phyloP scores from a whole-genome alignment of 2,113 vertebrate genomes.

The Pedionomus torquatus region DNA sequence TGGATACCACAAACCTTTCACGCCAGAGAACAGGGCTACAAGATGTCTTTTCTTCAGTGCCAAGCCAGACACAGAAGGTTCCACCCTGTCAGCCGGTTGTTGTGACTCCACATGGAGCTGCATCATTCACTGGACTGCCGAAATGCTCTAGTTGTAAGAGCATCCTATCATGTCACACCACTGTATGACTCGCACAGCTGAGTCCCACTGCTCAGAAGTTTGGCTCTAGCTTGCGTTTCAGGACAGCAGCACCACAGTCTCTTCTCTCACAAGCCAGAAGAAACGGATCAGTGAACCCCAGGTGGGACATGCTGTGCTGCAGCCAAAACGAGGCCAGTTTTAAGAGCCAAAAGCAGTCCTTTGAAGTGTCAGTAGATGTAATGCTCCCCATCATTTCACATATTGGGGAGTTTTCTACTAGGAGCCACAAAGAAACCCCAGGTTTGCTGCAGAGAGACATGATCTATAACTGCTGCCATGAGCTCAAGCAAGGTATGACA shows the following conservation, averaged over 20 bases:
- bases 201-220: neutral
- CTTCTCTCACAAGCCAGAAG: neutral
- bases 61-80: neutral
- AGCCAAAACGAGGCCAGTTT: neutral
- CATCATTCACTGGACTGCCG: neutral
- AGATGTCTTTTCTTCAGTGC: neutral
- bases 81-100: neutral
- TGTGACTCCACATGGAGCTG: fast-evolving
- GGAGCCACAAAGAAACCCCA: neutral
- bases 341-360: constrained; percentile 24
- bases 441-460: neutral
- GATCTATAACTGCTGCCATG: neutral
- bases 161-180: neutral
- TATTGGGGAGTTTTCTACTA: neutral
- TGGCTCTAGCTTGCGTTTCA: neutral
- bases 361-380: neutral
- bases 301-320: neutral
- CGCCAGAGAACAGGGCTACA: neutral
- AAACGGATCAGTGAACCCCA: neutral
- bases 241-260: neutral
- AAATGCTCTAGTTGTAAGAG: neutral
- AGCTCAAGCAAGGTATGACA: neutral
- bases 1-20: neutral
- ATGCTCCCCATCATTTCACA: neutral
- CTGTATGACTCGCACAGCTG: neutral